Evolutionary conservation across 2,113 vertebrate species (phyloP).

Genomic region (Azemiops feae): DNA sequence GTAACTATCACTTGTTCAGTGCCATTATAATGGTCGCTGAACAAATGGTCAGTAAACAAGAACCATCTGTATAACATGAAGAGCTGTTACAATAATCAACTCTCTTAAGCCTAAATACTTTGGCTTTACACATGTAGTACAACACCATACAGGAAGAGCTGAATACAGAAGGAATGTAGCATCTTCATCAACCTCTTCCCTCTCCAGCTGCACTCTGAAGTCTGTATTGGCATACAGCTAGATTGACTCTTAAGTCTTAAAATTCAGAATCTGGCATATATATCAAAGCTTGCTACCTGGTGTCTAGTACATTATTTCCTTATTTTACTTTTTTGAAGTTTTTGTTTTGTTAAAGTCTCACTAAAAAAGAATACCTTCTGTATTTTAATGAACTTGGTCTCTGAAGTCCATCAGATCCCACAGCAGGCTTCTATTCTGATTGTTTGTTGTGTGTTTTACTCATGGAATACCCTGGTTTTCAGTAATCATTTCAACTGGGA

Average conservation of each 20-base stretch:
- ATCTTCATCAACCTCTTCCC: background rate
- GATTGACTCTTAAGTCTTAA: background rate
- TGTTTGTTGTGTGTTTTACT: background rate
- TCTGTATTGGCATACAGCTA: background rate
- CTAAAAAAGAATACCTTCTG: background rate
- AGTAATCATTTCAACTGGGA: background rate
- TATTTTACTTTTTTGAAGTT: background rate
- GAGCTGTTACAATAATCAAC: background rate
- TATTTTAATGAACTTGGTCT: background rate
- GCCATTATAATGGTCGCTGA: background rate
- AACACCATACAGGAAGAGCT: background rate
- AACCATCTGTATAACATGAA: background rate
- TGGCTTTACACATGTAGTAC: background rate
- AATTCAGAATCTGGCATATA: background rate
- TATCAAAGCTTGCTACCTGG: background rate
- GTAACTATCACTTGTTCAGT: background rate
- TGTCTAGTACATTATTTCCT: background rate
- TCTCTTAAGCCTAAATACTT: background rate
- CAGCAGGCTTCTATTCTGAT: background rate
- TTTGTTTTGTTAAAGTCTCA: background rate
- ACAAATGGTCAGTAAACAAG: background rate
- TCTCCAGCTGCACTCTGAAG: background rate
- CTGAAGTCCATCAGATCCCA: background rate
- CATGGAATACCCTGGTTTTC: background rate
- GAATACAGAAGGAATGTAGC: background rate